phyloP scores from a whole-genome alignment of 2,888 invertebrate species.

The Cephus spinipes region DNA sequence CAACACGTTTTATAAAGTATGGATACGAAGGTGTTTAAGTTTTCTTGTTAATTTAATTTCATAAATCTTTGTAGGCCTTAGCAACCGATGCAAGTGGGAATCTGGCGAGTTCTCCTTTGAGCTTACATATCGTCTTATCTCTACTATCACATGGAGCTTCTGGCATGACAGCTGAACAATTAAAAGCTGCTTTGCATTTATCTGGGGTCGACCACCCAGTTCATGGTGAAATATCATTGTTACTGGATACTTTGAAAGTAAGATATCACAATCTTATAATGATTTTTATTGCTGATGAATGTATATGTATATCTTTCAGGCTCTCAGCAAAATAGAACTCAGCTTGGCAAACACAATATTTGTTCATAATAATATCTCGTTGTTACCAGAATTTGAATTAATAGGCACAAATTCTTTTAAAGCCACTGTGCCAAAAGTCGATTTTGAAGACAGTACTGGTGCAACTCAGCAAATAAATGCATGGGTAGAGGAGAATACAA shows the following conservation, averaged over 20 bases:
- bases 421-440: conserved; percentile 46
- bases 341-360: conserved; percentile 59
- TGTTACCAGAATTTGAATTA: conserved; percentile 40
- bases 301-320: not conserved
- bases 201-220: conserved; percentile 10
- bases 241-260: conserved; percentile 7
- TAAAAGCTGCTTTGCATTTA: conserved; percentile 25
- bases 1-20: conserved; percentile 31
- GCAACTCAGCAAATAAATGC: conserved; percentile 67
- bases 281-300: too few relatives aligned
- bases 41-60: too few relatives aligned
- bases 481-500: conserved; percentile 69
- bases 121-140: conserved; percentile 39
- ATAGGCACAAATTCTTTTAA: conserved; percentile 48
- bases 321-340: conserved; percentile 25
- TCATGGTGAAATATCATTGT: conserved; percentile 7
- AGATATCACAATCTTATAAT: not conserved
- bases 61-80: conserved; percentile 37
- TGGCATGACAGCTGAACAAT: conserved; percentile 31
- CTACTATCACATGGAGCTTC: conserved; percentile 20
- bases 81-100: conserved; percentile 13
- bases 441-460: conserved; percentile 51
- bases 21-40: too few relatives aligned
- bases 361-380: conserved; percentile 44
- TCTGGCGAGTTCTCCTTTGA: conserved; percentile 37